Conservation (phyloP, 2,888 invertebrate genomes). For the Psylliodes chrysocephalus region DNA sequence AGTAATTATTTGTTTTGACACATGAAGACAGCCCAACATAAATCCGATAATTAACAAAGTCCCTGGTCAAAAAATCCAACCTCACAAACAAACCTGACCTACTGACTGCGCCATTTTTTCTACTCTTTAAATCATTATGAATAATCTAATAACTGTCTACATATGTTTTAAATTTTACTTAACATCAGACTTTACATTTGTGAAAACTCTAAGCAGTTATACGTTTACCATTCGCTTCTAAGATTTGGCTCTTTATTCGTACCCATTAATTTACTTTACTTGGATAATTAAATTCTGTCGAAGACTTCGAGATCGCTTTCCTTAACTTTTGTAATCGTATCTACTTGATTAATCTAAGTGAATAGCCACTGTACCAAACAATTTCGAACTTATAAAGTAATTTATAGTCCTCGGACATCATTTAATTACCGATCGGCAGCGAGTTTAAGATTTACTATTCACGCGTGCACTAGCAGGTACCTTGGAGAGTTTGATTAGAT, state of each 20-base stretch:
- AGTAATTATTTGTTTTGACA: too few relatives aligned
- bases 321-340: slow-evolving; percentile 54
- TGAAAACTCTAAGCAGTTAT: too few relatives aligned
- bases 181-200: too few relatives aligned
- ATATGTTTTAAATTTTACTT: too few relatives aligned
- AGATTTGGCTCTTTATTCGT: slow-evolving; percentile 3
- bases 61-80: too few relatives aligned
- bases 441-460: slow-evolving; percentile 50
- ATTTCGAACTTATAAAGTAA: slow-evolving; percentile 55
- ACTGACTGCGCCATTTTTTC: too few relatives aligned
- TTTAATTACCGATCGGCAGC: slow-evolving; percentile 53
- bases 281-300: slow-evolving; percentile 48
- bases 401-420: slow-evolving; percentile 57
- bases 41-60: too few relatives aligned
- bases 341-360: slow-evolving; percentile 55
- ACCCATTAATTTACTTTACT: slow-evolving; percentile 33
- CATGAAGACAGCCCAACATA: too few relatives aligned
- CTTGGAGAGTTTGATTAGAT: slow-evolving; percentile 18
- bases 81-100: too few relatives aligned
- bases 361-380: slow-evolving; percentile 53
- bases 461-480: slow-evolving; percentile 35
- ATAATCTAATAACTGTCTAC: too few relatives aligned
- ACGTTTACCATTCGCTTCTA: too few relatives aligned
- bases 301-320: slow-evolving; percentile 48
- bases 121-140: too few relatives aligned